Base-by-base conservation (phyloP, 2,888 invertebrate species). In the Synergus itoensis region DNA sequence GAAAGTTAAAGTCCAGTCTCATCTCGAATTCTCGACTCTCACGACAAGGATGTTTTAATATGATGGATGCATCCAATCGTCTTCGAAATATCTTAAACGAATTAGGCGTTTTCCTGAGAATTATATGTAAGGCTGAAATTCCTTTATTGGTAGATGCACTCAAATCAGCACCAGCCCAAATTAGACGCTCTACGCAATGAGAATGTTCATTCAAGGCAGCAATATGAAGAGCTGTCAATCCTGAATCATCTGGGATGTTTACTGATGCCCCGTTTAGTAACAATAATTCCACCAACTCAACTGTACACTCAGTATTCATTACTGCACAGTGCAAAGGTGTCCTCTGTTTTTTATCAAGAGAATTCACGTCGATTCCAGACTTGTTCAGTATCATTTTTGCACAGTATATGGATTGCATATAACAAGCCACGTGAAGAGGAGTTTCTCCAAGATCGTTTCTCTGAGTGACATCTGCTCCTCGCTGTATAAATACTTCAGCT, bases 341-440 rank as follows among this genome's bases (percentile, higher is more conserved):
- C 28, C 28, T 28, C 28, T 28, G 28, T 28, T 28, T 28, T 28
- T 28, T 28, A 80, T 93, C 93, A 1, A 89, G 86, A 1, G 91
- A 89, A 79, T 93, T 93, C 0, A 92, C 88, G 76, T 93, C 91
- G 36, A 88, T 87, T 1, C 88, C 90, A 0, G 87, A 87, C 0
- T 85, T 81, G 0, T 82, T 80, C 0, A 93, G 84, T 3, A 93
- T 82, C 0, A 92, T 79, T 63, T 92, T 91, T 2, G 89, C 89
- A 53, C 92, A 90, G 0, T 88, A 81, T 0, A 90, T 79, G 2
- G 91, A 91, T 69, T 92, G 92, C 0, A 90, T 88, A 80, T 90
- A 89, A 43, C 92, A 92, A 0, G 94, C 94, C 12, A 94, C 90
- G 86, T 94, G 94, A 1, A 94, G 89, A 0, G 94, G 90, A 0